These are phyloP conservation scores for Zelostemma sp. DNA, from an alignment of 1,140 invertebrate species.

Conservation along the genomic window DNA sequence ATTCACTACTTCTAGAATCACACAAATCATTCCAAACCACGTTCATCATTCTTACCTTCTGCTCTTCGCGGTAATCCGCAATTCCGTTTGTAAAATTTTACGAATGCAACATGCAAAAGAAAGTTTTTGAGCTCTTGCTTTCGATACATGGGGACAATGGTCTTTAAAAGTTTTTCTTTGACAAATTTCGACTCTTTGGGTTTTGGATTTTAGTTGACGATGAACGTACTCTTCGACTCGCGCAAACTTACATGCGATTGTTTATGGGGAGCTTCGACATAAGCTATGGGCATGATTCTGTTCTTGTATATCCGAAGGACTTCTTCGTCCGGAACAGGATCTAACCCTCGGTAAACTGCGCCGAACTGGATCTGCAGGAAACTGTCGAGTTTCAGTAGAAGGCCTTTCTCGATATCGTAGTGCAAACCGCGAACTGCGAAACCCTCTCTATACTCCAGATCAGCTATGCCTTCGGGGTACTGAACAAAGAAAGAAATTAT, in stretches of 20 bases:
- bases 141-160: constrained; percentile 7
- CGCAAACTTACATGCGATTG: constrained; percentile 66
- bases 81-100: constrained; percentile 47
- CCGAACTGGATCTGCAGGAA: constrained; percentile 97
- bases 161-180: not conserved
- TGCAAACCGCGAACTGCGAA: constrained; percentile 95
- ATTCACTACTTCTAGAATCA: constrained; percentile 4
- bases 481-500: too few relatives aligned
- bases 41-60: constrained; percentile 52
- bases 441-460: constrained; percentile 87
- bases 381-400: constrained; percentile 95
- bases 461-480: constrained; percentile 90
- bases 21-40: constrained; percentile 1
- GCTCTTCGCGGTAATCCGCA: constrained; percentile 26
- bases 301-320: constrained; percentile 90
- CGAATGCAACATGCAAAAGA: constrained; percentile 52
- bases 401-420: constrained; percentile 95
- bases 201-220: too few relatives aligned
- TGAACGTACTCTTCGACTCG: too few relatives aligned
- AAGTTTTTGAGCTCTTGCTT: constrained; percentile 31
- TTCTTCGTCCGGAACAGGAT: constrained; percentile 85
- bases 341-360: constrained; percentile 91
- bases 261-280: constrained; percentile 77
- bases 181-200: not conserved
- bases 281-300: constrained; percentile 84